These are phyloP conservation scores for Fissipunctia ypsillon DNA, from an alignment of 2,888 invertebrate species.

Conservation along the genomic window DNA sequence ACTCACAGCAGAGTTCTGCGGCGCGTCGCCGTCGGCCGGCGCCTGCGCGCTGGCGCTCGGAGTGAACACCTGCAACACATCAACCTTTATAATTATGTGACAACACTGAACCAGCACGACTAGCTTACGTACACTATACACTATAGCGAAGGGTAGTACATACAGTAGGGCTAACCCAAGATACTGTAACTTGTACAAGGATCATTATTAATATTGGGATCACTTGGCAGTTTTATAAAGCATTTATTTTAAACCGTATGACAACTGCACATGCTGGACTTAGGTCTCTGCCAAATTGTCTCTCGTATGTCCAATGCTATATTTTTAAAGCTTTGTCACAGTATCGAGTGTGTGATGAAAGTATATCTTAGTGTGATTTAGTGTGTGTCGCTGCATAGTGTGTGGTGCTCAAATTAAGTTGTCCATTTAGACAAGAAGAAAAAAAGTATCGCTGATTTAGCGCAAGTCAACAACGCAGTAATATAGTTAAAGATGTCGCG, in stretches of 20 bases:
- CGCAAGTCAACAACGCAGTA: neutral
- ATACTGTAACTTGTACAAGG: neutral
- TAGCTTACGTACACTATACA: neutral
- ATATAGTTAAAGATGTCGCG: neutral
- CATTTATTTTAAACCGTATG: neutral
- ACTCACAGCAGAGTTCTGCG: slow-evolving; percentile 56
- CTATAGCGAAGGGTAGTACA: neutral
- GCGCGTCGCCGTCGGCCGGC: slow-evolving; percentile 63
- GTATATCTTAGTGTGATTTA: neutral
- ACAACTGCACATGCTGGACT: neutral
- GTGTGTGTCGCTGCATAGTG: slow-evolving; percentile 3
- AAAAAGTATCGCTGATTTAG: neutral
- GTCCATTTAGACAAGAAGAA: neutral
- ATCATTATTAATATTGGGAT: neutral
- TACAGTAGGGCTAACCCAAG: neutral
- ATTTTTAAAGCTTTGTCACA: neutral
- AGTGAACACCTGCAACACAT: slow-evolving; percentile 83
- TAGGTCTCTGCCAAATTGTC: neutral
- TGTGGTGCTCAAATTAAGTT: neutral
- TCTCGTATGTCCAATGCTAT: too few relatives aligned
- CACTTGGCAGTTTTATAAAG: neutral
- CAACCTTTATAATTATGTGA: slow-evolving; percentile 54
- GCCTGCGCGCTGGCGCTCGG: slow-evolving; percentile 77
- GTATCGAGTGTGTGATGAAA: neutral
- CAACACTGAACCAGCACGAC: slow-evolving; percentile 50